phyloP scores from a whole-genome alignment of 2,888 invertebrate genomes.

The Acleris laterana region DNA sequence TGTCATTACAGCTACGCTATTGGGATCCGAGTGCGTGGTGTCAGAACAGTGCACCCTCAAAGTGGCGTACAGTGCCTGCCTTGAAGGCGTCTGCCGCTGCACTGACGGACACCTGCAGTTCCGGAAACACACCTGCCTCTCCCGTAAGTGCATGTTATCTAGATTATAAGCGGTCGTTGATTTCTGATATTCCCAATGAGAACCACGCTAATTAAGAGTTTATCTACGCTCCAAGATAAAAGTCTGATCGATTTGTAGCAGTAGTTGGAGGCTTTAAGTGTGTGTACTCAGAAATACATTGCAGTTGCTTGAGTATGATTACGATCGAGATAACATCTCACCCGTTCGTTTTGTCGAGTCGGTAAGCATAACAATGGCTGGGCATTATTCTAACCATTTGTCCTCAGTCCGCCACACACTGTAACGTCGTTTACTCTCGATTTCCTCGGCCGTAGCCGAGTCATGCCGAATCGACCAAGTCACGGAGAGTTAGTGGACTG shows the following conservation, averaged over 20 bases:
- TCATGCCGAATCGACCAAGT: constrained; percentile 56
- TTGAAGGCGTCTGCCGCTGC: constrained; percentile 93
- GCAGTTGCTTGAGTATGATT: not conserved
- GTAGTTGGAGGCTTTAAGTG: too few relatives aligned
- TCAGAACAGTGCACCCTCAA: constrained; percentile 94
- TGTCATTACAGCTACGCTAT: constrained; percentile 88
- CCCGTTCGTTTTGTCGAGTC: constrained; percentile 19
- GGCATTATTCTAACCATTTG: constrained; percentile 50
- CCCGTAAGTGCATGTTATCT: constrained; percentile 88
- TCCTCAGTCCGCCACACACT: constrained; percentile 35
- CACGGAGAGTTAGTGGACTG: constrained; percentile 58
- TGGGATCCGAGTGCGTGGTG: constrained; percentile 92
- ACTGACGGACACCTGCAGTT: constrained; percentile 93
- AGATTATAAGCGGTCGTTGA: too few relatives aligned
- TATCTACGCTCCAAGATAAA: too few relatives aligned
- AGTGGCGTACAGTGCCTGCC: constrained; percentile 94
- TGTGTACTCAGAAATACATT: too few relatives aligned
- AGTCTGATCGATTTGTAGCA: too few relatives aligned
- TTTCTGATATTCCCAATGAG: too few relatives aligned
- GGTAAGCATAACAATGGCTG: constrained; percentile 51
- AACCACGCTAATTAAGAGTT: too few relatives aligned
- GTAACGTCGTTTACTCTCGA: constrained; percentile 41
- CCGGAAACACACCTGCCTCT: constrained; percentile 94
- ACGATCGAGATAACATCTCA: not conserved
- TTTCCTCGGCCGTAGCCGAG: constrained; percentile 43